phyloP scores from a whole-genome alignment of 2,888 invertebrate genomes.

The Megalurothrips usitatus region DNA sequence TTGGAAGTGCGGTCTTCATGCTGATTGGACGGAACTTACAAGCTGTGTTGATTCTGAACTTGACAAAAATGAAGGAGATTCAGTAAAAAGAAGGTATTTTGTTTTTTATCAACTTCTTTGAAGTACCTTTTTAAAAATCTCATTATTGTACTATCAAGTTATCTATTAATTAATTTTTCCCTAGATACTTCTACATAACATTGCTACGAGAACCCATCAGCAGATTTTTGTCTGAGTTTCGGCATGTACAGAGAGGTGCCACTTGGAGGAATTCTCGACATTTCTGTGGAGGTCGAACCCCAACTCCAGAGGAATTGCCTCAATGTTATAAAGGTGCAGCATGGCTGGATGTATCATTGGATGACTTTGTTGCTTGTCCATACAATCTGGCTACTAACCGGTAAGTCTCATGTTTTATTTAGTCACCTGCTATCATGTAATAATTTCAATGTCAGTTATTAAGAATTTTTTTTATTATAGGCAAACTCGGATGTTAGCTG shows the following conservation, averaged over 20 bases:
- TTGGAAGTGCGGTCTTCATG: conserved; percentile 97
- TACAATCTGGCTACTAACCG: conserved; percentile 90
- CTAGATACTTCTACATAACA: conserved; percentile 92
- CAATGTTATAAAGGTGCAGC: conserved; percentile 71
- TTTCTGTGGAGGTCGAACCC: conserved; percentile 63
- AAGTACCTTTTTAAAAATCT: neutral
- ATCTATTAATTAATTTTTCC: conserved; percentile 39
- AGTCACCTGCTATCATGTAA: neutral
- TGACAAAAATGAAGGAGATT: conserved; percentile 82
- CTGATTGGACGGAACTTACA: conserved; percentile 96
- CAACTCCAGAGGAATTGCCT: conserved; percentile 77
- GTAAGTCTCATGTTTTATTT: conserved; percentile 36
- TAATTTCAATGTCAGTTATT: neutral
- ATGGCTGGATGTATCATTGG: conserved; percentile 84
- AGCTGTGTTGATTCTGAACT: conserved; percentile 86
- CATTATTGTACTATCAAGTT: neutral
- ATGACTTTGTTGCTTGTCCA: conserved; percentile 85
- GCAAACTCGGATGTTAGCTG: conserved; percentile 96
- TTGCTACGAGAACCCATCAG: conserved; percentile 89
- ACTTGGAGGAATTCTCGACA: conserved; percentile 82
- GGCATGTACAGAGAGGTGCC: conserved; percentile 93
- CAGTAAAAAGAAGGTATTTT: conserved; percentile 59
- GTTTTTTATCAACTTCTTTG: neutral
- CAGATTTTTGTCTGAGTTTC: conserved; percentile 91
- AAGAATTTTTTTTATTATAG: conserved; percentile 45